Evolutionary conservation across 1,140 invertebrate genomes (phyloP), one percentile per base, ranked within the genome.

Genomic region (Zaprionus lachaisei): DNA sequence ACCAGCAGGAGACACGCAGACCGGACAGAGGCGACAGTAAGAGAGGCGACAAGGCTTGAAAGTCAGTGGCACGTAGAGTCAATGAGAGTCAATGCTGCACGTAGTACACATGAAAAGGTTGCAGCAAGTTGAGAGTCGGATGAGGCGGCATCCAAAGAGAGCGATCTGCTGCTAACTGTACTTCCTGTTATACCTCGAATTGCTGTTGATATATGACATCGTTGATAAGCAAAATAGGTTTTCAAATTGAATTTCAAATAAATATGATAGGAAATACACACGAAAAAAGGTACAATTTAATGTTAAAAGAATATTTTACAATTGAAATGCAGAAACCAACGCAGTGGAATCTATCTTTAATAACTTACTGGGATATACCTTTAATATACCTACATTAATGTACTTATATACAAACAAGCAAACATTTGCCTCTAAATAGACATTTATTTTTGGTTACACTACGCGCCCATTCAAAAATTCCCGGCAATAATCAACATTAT

Each of bases 61-160:
- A 72, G 49, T 41, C 65, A 65, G 68, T 66, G 68, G 83, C 83
- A 85, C 83, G 83, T 85, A 86, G 64, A 86, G 64, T 31, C 51
- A 24, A n/a, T n/a, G n/a, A n/a, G 28, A 26, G 51, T 44, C 70
- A 26, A 58, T 54, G 67, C 60, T 22, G 49, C 17, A 37, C 49
- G 22, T 51, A 17, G 20, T 54, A 41, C 37, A 62, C 63, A 71
- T 63, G 66, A 37, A 61, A 57, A 57, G 38, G 37, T 31, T 67
- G 26, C 12, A 34, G 31, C 38, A 37, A 20, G 34, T 31, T 54
- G 41, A 47, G 17, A 47, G n/a, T 41, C 34, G 14, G 26, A 55
- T 66, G 20, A 22, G 31, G 56, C 56, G n/a, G 56, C 28, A 58
- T 15, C 34, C 51, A 54, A 55, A 69, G 65, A 61, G 65, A 44